These are phyloP conservation scores for Caenorhabditis becei DNA, from an alignment of 2,888 invertebrate genomes.

Conservation along the genomic window DNA sequence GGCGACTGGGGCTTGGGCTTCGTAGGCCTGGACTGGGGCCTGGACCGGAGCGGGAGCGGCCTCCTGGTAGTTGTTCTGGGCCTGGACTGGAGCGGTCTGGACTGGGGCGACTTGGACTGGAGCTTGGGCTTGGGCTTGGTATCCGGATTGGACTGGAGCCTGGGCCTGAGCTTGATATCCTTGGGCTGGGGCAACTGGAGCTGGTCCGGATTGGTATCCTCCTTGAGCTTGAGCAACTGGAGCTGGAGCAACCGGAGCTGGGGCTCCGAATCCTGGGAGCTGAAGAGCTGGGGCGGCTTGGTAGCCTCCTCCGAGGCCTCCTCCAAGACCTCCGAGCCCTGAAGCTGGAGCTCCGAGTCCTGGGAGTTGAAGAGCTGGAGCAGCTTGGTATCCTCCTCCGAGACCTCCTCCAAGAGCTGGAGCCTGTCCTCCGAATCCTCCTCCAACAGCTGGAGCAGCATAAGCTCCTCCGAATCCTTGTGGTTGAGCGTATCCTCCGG, in stretches of 20 bases:
- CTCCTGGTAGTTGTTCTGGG: no score
- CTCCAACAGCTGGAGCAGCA: conserved; percentile 34
- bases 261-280: conserved; percentile 14
- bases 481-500: conserved; percentile 50
- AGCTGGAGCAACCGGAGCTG: background rate
- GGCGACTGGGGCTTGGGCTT: conserved; percentile 18
- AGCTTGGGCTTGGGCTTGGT: conserved; percentile 19
- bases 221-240: conserved; percentile 12
- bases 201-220: conserved; percentile 43
- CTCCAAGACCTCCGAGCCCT: conserved; percentile 21
- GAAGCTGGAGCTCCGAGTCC: conserved; percentile 18
- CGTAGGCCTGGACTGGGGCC: conserved; percentile 24
- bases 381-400: conserved; percentile 7
- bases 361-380: conserved; percentile 6
- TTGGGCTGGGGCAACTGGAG: background rate
- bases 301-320: conserved; percentile 26
- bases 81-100: conserved; percentile 33
- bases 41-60: conserved; percentile 5
- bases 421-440: conserved; percentile 45
- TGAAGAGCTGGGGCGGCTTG: conserved; percentile 23
- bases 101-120: conserved; percentile 6
- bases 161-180: conserved; percentile 16
- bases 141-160: conserved; percentile 19
- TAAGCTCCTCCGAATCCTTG: conserved; percentile 34
- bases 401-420: conserved; percentile 18